Conservation (phyloP, 35 echinoderm and acorn worm genomes). For the Ophiothrix spiculata region DNA sequence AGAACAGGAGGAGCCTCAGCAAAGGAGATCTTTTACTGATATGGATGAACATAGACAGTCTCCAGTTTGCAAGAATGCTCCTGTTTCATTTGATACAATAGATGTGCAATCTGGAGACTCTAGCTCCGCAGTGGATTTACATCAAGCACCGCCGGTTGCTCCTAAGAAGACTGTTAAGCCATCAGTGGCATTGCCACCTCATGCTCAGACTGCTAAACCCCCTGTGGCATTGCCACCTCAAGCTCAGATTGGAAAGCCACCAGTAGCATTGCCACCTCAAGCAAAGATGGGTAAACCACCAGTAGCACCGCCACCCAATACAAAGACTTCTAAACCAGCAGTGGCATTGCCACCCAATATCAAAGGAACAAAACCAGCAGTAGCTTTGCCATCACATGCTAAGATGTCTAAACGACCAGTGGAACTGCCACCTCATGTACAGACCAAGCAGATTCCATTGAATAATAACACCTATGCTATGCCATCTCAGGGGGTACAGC, state of each 20-base stretch:
- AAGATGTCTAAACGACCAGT: not conserved
- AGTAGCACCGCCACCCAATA: not conserved
- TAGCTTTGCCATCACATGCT: not conserved
- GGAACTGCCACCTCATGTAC: conserved; percentile 12
- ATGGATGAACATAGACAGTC: conserved; percentile 87
- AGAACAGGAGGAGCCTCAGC: conserved; percentile 47
- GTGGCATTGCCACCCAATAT: conserved; percentile 11
- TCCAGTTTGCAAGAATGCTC: conserved; percentile 70
- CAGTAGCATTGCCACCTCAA: conserved; percentile 14
- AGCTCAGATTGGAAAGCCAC: not conserved
- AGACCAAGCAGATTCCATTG: not conserved
- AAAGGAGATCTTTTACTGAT: conserved; percentile 70
- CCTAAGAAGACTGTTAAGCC: not conserved
- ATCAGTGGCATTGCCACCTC: conserved; percentile 13
- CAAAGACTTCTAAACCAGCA: not conserved
- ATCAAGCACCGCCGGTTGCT: conserved; percentile 15
- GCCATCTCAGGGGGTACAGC: not conserved
- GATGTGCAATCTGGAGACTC: conserved; percentile 28
- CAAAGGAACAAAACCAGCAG: not conserved
- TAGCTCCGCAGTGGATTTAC: not conserved
- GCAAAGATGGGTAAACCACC: not conserved
- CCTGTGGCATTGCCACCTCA: conserved; percentile 17
- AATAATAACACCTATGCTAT: not conserved
- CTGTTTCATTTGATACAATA: conserved; percentile 50
- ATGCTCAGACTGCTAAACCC: conserved; percentile 6